Base-by-base conservation (phyloP, 2,113 vertebrate genomes). In the Himantopus leucocephalus region DNA sequence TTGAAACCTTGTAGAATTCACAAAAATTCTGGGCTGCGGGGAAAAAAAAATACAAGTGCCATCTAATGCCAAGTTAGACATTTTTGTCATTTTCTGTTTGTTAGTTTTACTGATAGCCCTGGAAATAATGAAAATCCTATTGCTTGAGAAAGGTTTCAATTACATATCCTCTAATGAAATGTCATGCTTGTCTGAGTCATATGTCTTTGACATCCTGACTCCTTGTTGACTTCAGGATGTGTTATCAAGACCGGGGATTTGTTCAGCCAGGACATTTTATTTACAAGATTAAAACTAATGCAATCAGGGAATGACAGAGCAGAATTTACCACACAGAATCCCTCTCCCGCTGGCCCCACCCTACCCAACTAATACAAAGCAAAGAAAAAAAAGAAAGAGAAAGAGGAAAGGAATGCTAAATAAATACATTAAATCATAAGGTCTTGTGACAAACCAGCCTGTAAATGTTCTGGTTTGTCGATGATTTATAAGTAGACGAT, bases 261-360 rank as follows among this genome's bases (percentile, higher is more conserved):
- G 14, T 58, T 85, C 24, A 82, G 4, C 5, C 14, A 4, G 1
- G 21, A 29, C 26, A 15, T 74, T 85, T 77, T 60, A n/a, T 64
- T 88, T 67, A 66, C 22, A 56, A 59, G 29, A 85, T 52, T 76
- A 47, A 75, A 84, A 67, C 5, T 37, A 81, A 73, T 52, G 9
- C 14, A 77, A 22, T 37, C 15, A 66, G 8, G 4, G 34, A 81
- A 68, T 23, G 14, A 6, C 19, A 90, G 53, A 71, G 13, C 4
- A 71, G 8, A 64, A 52, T 12, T 50, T 35, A 47, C 13, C 4
- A 64, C 8, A 41, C 4, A 27, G 3, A 48, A 35, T 1, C 4
- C 0, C 2, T 26, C 11, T 34, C 9, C 34, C 2, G 7, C 37
- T 11, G 17, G 39, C 12, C 9, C 21, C 5, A 3, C 10, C 10